phyloP scores from a whole-genome alignment of 1,140 invertebrate genomes.

The Thalassaphorura encarpata region DNA sequence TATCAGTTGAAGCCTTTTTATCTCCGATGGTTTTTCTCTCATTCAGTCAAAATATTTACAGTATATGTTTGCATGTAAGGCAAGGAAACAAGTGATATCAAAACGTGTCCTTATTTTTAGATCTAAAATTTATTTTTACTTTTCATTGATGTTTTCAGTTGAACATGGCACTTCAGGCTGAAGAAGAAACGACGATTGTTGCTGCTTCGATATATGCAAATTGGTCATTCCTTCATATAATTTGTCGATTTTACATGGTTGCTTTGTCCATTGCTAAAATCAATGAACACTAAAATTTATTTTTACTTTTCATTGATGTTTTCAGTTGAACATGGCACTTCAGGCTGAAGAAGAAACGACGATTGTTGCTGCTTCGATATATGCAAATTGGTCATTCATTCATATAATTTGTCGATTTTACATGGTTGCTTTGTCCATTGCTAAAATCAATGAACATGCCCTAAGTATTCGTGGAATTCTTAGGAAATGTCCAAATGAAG shows the following conservation, averaged over 20 bases:
- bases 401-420: background rate
- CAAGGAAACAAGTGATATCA: background rate
- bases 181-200: background rate
- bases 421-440: background rate
- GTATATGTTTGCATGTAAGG: conserved; percentile 8
- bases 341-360: background rate
- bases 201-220: background rate
- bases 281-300: background rate
- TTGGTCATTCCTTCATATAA: conserved; percentile 4
- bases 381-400: background rate
- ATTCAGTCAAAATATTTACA: conserved; percentile 9
- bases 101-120: no score
- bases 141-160: background rate
- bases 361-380: background rate
- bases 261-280: background rate
- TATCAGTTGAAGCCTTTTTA: background rate
- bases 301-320: background rate
- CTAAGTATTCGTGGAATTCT: background rate
- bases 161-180: background rate
- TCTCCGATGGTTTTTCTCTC: conserved; percentile 12
- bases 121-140: no score
- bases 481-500: background rate
- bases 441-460: background rate
- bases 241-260: background rate
- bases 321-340: background rate